Conservation (phyloP, 2,113 vertebrate genomes). For the Tiliqua scincoides region DNA sequence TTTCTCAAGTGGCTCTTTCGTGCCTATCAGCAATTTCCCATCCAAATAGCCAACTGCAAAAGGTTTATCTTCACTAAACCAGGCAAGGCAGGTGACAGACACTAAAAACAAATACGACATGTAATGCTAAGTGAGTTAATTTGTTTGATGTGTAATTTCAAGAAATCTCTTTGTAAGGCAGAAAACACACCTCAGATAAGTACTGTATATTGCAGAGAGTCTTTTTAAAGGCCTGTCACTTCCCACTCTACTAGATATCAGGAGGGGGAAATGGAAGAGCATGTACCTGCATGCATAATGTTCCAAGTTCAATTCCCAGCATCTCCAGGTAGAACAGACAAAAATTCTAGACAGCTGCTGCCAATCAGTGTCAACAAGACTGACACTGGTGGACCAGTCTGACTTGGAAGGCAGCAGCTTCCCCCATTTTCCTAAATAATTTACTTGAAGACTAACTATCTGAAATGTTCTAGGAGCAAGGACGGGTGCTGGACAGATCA, state of each 20-base stretch:
- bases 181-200: not conserved
- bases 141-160: too few species aligned
- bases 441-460: not conserved
- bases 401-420: too few species aligned
- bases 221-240: not conserved
- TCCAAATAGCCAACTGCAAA: conserved; percentile 96
- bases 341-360: too few species aligned
- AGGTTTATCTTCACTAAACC: conserved; percentile 93
- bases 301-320: too few species aligned
- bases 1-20: conserved; percentile 89
- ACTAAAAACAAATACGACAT: conserved; percentile 71
- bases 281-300: too few species aligned
- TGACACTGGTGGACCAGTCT: too few species aligned
- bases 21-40: conserved; percentile 91
- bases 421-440: too few species aligned
- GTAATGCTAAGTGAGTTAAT: not conserved
- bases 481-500: not conserved
- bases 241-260: not conserved
- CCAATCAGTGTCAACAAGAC: too few species aligned
- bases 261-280: too few species aligned
- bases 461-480: not conserved
- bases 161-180: not conserved
- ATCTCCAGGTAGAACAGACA: too few species aligned
- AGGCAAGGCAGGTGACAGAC: conserved; percentile 92
- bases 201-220: not conserved